phyloP scores from a whole-genome alignment of 2,888 invertebrate genomes.

The Sarcophaga subvicina region DNA sequence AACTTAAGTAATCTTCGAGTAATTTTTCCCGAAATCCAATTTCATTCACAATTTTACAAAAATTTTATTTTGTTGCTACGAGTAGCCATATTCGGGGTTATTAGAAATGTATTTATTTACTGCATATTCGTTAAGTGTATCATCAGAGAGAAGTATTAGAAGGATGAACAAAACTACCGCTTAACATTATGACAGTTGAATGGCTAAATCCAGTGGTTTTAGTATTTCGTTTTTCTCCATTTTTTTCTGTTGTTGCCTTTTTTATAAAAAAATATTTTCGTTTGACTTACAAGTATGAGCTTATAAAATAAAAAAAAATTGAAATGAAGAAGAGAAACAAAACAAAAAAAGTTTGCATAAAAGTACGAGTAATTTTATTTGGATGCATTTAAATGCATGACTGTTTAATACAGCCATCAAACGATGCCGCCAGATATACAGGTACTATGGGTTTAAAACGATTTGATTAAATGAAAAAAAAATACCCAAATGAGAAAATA shows the following conservation, averaged over 20 bases:
- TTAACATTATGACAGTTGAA: slow-evolving; percentile 48
- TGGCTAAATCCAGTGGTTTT: slow-evolving; percentile 34
- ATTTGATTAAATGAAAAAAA: not conserved
- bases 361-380: slow-evolving; percentile 13
- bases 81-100: too few relatives aligned
- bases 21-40: too few relatives aligned
- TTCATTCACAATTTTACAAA: too few relatives aligned
- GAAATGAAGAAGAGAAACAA: too few relatives aligned
- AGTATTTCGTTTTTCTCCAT: not conserved
- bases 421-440: slow-evolving; percentile 20
- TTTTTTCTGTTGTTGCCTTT: not conserved
- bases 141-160: not conserved
- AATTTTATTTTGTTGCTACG: too few relatives aligned
- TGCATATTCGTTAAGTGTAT: slow-evolving; percentile 2
- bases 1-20: too few relatives aligned
- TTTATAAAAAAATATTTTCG: slow-evolving; percentile 15
- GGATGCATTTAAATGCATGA: slow-evolving; percentile 41
- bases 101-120: too few relatives aligned
- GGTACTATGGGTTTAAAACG: not conserved
- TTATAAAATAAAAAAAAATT: not conserved
- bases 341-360: not conserved
- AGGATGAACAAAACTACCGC: slow-evolving; percentile 8
- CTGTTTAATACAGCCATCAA: slow-evolving; percentile 20
- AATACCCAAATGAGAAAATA: too few relatives aligned
- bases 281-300: slow-evolving; percentile 4